Evolutionary conservation across 2,113 vertebrate species (phyloP).

Genomic region (Mesembrinibis cayennensis): DNA sequence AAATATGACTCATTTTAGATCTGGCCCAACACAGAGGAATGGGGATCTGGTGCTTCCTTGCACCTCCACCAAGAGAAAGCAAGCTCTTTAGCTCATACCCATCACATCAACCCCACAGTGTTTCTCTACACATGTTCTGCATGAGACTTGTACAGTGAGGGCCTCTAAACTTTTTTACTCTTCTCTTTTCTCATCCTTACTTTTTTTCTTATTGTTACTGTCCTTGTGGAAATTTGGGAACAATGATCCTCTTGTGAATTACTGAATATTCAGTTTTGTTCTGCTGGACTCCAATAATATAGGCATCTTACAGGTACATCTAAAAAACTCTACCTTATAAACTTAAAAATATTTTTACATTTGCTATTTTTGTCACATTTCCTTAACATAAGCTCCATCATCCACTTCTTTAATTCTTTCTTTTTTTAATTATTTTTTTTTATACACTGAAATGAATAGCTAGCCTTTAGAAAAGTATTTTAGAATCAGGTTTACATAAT

Average conservation of each 20-base stretch:
- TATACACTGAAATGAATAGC: not conserved
- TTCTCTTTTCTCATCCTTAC: not conserved
- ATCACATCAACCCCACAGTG: not conserved
- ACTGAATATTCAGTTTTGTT: not conserved
- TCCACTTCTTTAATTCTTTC: not conserved
- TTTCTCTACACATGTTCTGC: not conserved
- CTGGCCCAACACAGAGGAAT: not conserved
- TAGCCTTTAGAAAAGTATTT: not conserved
- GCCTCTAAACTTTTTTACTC: not conserved
- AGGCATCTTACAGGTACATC: not conserved
- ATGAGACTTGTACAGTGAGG: not conserved
- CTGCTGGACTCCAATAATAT: not conserved
- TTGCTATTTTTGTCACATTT: not conserved
- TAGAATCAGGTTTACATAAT: not conserved
- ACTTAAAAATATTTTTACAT: not conserved
- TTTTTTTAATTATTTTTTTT: not conserved
- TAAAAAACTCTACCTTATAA: not conserved
- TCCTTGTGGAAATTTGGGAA: not conserved
- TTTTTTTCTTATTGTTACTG: not conserved
- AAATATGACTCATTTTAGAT: not conserved
- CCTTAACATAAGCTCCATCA: not conserved
- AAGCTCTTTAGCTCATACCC: not conserved
- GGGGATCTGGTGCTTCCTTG: not conserved
- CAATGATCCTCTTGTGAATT: not conserved
- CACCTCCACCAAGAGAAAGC: not conserved